Evolutionary conservation across 2,888 invertebrate genomes (phyloP), one percentile per base, ranked within the genome.

Genomic region (Hipparchia sbordonii): DNA sequence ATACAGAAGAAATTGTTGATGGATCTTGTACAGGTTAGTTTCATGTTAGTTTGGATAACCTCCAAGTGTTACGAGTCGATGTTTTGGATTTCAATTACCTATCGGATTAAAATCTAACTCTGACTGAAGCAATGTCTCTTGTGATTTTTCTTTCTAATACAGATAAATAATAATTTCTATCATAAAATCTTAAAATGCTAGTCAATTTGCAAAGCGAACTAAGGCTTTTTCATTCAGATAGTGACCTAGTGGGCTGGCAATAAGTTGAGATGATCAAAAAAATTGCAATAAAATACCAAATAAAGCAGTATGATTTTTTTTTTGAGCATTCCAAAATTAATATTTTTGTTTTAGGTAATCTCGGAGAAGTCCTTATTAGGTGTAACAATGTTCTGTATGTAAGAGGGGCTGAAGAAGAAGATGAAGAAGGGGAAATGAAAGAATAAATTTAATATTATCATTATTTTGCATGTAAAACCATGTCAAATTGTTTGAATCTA

Each of bases 361-460:
- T 99, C 8, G 99, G 99, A 9, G 99, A 99, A 95, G 98, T 99
- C 52, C 94, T 99, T 12, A 97, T 99, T 79, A 95, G 99, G 87
- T 99, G 99, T 94, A 99, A 99, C 89, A 99, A 99, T 93, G 98
- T 99, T 0, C 93, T 99, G 74, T 99, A 98, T 85, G 98, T 99
- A 70, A 94, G 98, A 90, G 98, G 98, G 0, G 97, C 98, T 0
- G 99, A 99, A 79, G 99, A 99, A 84, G 99, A 99, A 84, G 98
- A 98, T 81, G 99, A 99, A 92, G 99, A 98, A 89, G 98, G 98
- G 7, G 98, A 98, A 95, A 98, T 98, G 96, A 97, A 96, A 84
- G 98, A 98, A 90, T 97, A 95, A 80, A 48, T 70, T 70, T 48
- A 67, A 39, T 1, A 13, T 8, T 9, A 46, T 13, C n/a, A n/a